Percentiles rank a stretch among this genome's conserved stretches.
Evolutionary conservation across 2,888 invertebrate genomes (phyloP).

Genomic region (Polyommatus iphigenia): DNA sequence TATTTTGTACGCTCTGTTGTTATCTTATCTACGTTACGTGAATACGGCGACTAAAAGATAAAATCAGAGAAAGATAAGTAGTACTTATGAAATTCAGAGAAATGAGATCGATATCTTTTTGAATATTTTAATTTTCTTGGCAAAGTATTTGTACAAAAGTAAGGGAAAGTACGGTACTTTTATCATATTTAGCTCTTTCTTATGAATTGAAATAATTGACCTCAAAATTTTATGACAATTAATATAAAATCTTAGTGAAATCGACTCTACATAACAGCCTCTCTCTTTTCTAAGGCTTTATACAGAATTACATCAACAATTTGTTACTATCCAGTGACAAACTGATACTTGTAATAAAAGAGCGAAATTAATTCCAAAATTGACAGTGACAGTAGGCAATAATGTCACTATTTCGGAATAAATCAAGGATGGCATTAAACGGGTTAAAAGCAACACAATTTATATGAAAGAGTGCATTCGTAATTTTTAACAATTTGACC

Average conservation of each 20-base stretch:
- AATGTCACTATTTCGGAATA: background rate
- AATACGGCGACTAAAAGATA: slow-evolving; percentile 38
- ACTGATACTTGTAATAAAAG: no score
- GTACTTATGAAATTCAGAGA: background rate
- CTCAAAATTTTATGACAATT: background rate
- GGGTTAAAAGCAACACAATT: background rate
- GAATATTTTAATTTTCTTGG: background rate
- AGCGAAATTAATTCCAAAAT: no score
- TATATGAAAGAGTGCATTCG: background rate
- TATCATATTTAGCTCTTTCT: background rate
- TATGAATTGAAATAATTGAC: background rate
- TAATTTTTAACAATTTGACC: background rate
- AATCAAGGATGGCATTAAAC: background rate
- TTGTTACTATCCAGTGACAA: background rate
- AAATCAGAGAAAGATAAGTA: slow-evolving; percentile 24
- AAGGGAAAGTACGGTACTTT: background rate
- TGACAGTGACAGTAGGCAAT: no score
- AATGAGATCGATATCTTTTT: background rate
- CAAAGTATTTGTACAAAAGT: background rate
- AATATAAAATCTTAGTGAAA: background rate
- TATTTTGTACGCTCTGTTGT: background rate
- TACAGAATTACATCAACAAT: background rate
- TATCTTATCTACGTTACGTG: slow-evolving; percentile 39
- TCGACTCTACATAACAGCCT: background rate
- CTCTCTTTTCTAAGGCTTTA: background rate